phyloP scores from a whole-genome alignment of 2,797 vertebrate species.

The Rhinichthys osculus region DNA sequence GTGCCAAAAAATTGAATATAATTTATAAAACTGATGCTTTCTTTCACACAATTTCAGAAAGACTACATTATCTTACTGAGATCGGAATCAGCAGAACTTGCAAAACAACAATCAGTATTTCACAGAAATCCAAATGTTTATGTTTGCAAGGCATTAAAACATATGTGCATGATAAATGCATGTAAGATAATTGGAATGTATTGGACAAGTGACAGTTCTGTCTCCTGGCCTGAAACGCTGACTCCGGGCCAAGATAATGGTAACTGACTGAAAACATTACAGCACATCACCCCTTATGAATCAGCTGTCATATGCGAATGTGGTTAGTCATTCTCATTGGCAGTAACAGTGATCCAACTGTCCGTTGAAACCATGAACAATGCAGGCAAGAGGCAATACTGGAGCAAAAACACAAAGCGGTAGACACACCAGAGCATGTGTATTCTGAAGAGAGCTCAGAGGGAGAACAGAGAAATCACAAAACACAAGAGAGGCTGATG shows the following conservation, averaged over 20 bases:
- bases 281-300: constrained; percentile 83
- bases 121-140: not conserved
- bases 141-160: constrained; percentile 1
- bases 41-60: not conserved
- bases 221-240: not conserved
- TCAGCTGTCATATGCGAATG: constrained; percentile 8
- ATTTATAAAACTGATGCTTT: not conserved
- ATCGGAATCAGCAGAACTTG: not conserved
- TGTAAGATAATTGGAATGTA: not conserved
- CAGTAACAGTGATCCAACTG: constrained; percentile 19
- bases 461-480: constrained; percentile 19
- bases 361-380: not conserved
- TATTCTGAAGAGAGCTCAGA: not conserved
- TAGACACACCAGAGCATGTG: not conserved
- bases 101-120: not conserved
- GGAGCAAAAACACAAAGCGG: not conserved
- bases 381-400: not conserved
- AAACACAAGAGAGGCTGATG: constrained; percentile 5
- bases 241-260: constrained; percentile 76
- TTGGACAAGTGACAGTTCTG: not conserved
- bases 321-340: not conserved
- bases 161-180: not conserved
- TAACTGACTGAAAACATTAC: constrained; percentile 78
- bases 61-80: not conserved
- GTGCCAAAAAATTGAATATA: not conserved